A percentile compares a stretch with the other conserved stretches of the same genome.
Evolutionary conservation across 2,888 invertebrate genomes (phyloP).

Genomic region (Cephus pygmeus): DNA sequence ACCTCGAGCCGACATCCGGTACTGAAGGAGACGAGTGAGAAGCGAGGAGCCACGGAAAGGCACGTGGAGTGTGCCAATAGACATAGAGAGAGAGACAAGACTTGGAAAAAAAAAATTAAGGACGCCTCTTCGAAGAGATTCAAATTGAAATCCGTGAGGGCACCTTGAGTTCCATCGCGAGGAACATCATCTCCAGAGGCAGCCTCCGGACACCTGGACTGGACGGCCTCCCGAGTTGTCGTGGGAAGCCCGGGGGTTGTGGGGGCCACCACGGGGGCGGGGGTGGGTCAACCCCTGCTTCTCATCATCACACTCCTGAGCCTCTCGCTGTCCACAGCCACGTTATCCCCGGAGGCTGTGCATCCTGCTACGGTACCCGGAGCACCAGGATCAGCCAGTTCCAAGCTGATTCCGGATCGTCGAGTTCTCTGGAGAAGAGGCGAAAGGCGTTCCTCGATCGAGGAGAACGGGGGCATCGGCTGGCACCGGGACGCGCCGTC

Average conservation of each 20-base stretch:
- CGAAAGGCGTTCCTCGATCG: background rate
- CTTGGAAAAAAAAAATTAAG: background rate
- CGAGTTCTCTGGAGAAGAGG: constrained; percentile 8
- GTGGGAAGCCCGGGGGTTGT: constrained; percentile 52
- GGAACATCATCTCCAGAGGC: constrained; percentile 20
- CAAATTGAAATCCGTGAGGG: background rate
- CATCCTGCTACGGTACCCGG: background rate
- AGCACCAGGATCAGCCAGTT: background rate
- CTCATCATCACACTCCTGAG: constrained; percentile 56
- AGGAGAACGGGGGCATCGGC: background rate
- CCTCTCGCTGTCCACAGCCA: constrained; percentile 20
- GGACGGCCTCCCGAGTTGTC: constrained; percentile 44
- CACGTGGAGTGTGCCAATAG: background rate
- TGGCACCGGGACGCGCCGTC: background rate
- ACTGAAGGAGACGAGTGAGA: background rate
- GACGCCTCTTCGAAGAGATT: background rate
- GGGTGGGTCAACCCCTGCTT: constrained; percentile 60
- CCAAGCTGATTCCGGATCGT: background rate
- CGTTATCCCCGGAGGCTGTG: background rate
- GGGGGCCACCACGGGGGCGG: constrained; percentile 60
- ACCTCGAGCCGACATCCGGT: background rate
- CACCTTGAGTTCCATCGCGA: background rate
- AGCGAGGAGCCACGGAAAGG: background rate
- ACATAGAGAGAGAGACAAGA: background rate
- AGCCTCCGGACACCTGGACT: constrained; percentile 27